Conservation (phyloP, 2,888 invertebrate species). For the Drosophila macrospina region DNA sequence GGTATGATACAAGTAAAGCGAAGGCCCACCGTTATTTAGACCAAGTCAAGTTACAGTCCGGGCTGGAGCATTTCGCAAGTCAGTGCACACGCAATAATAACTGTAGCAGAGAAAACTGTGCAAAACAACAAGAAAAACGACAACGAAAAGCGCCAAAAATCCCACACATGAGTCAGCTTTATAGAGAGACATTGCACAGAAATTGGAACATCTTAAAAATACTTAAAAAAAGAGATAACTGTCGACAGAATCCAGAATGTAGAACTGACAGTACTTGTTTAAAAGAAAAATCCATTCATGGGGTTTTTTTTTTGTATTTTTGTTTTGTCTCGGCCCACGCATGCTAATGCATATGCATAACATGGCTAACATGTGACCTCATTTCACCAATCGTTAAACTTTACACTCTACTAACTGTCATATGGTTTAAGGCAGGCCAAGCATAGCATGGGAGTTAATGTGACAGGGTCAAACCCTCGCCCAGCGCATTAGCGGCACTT, state of each 20-base stretch:
- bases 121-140: conserved; percentile 28
- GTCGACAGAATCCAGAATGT: conserved; percentile 2
- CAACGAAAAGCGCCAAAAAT: conserved; percentile 30
- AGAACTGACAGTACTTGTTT: conserved; percentile 6
- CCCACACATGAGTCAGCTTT: conserved; percentile 40
- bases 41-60: conserved; percentile 35
- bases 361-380: conserved; percentile 66
- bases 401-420: conserved; percentile 79
- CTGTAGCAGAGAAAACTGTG: conserved; percentile 66
- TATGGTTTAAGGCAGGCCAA: conserved; percentile 47
- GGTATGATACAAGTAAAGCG: conserved; percentile 45
- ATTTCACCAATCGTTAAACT: conserved; percentile 78
- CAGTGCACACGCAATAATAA: conserved; percentile 62
- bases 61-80: conserved; percentile 62
- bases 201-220: conserved; percentile 44
- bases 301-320: conserved; percentile 23
- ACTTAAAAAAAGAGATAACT: not conserved
- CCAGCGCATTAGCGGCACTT: conserved; percentile 44
- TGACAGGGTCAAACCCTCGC: conserved; percentile 68
- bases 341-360: conserved; percentile 18
- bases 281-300: conserved; percentile 13
- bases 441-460: conserved; percentile 62
- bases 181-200: not conserved
- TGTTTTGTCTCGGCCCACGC: conserved; percentile 30
- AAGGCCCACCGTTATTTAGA: conserved; percentile 63